Evolutionary conservation across 1,140 invertebrate species (phyloP), one percentile per base, ranked within the genome.

Genomic region (Drosophila kurseongensis): DNA sequence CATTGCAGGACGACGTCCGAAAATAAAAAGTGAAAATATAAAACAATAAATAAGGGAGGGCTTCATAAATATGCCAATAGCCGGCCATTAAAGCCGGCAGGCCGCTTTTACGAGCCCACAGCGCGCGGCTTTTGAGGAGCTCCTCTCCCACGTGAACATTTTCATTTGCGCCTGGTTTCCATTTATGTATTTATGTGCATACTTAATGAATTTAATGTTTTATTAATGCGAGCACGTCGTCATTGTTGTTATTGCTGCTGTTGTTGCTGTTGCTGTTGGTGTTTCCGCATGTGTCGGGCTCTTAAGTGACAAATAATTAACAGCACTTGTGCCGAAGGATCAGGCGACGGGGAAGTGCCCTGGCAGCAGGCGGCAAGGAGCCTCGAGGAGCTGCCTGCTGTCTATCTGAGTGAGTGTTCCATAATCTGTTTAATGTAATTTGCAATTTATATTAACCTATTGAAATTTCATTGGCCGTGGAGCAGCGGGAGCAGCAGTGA

Each of bases 361-460:
- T 1, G 29, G 29, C 29, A 13, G 47, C 8, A 36, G 40, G 18
- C 3, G 16, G 38, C 9, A 23, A 51, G 52, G 16, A 44, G 41
- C 41, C 14, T 16, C 48, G 9, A 38, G 47, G 12, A 50, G 42
- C 5, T 27, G 57, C 12, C 58, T 38, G 32, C 58, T 38, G 32
- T 72, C 50, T 55, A 42, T 75, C 18, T 5, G 54, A 42, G 51
- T 36, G 60, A 38, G 38, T 52, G 61, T 41, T 72, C 63, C 59
- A 63, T 89, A 88, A 88, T 88, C 84, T 84, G 84, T 88, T 88
- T 88, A 88, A 88, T 80, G 84, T 88, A 88, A 89, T 89, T 88
- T 88, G 84, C 84, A 88, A 89, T 88, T 88, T 88, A 88, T 88
- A 88, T 88, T 71, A 88, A 80, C 80, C 85, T 89, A 88, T 88